Percentiles rank a stretch among this genome's conserved stretches.
Conservation (phyloP, 2,888 invertebrate species). For the Cinara cedri region DNA sequence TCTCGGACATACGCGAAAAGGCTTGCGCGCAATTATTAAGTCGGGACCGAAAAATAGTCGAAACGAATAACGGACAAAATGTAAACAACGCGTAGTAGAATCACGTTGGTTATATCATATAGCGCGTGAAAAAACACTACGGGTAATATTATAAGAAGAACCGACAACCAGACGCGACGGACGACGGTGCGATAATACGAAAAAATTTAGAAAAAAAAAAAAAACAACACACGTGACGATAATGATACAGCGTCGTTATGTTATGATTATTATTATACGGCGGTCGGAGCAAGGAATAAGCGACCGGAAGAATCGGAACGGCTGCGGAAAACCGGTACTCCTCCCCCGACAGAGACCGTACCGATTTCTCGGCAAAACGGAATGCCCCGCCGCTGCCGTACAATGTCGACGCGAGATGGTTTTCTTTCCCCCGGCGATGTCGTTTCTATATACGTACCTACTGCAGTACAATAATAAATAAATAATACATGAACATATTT, state of each 20-base stretch:
- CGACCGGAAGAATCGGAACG: not conserved
- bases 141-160: not conserved
- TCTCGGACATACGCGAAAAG: too few relatives aligned
- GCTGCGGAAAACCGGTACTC: conserved; percentile 28
- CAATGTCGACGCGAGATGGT: too few relatives aligned
- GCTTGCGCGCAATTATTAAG: too few relatives aligned
- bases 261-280: not conserved
- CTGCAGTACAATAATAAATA: too few relatives aligned
- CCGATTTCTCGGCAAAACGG: conserved; percentile 39
- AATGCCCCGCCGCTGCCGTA: conserved; percentile 8
- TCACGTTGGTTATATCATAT: not conserved
- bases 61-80: not conserved
- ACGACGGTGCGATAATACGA: conserved; percentile 7
- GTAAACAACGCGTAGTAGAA: not conserved
- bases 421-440: too few relatives aligned
- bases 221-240: too few relatives aligned
- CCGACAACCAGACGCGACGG: not conserved
- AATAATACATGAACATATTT: conserved; percentile 58
- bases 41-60: too few relatives aligned
- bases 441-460: too few relatives aligned
- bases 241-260: too few relatives aligned
- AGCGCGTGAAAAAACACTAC: too few relatives aligned
- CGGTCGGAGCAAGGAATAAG: not conserved
- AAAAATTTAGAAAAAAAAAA: too few relatives aligned
- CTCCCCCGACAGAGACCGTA: conserved; percentile 30